Base-by-base conservation (phyloP, 2,888 invertebrate species). In the Nephrocerus scutellatus region DNA sequence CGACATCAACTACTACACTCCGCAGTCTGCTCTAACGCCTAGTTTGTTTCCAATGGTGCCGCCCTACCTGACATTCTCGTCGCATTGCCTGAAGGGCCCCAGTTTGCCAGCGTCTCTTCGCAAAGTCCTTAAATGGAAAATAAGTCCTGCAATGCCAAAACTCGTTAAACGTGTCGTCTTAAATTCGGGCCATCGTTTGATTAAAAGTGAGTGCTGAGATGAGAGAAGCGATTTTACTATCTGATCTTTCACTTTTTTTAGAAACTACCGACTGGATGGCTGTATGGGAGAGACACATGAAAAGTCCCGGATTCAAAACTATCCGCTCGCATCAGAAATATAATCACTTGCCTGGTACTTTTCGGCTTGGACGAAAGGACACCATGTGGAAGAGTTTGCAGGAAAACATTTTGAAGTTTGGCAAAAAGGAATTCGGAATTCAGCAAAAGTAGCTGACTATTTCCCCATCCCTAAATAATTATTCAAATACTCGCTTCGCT, bases 251-350 rank as follows among this genome's bases (percentile, higher is more conserved):
- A 36, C 14, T 14, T 22, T 28, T 72, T 74, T 37, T 68, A 84
- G 84, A 86, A 66, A 84, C 86, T 6, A 82, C 82, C 35, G 85
- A 88, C 53, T 97, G 96, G 95, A 73, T 88, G 55, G 96, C 95
- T 8, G 90, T 90, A 45, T 98, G 96, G 95, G 96, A 96, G 38
- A 92, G 93, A 63, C 96, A 97, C 63, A 89, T 96, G 88, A 93
- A 93, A 63, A 88, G 92, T 7, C 74, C 82, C 4, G 82, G 84
- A 65, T 97, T 93, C 65, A 79, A 81, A 56, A 80, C 80, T 0
- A 73, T 88, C 48, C 83, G 87, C 54, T 88, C 90, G 42, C 85
- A 84, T 35, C 96, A 97, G 67, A 97, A 96, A 70, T 82, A 97
- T 60, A 98, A 98, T 66, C 98, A 98, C 66, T 91, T 95, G 67